Evolutionary conservation across 2,888 invertebrate species (phyloP).

Genomic region (Eupithecia abbreviata): DNA sequence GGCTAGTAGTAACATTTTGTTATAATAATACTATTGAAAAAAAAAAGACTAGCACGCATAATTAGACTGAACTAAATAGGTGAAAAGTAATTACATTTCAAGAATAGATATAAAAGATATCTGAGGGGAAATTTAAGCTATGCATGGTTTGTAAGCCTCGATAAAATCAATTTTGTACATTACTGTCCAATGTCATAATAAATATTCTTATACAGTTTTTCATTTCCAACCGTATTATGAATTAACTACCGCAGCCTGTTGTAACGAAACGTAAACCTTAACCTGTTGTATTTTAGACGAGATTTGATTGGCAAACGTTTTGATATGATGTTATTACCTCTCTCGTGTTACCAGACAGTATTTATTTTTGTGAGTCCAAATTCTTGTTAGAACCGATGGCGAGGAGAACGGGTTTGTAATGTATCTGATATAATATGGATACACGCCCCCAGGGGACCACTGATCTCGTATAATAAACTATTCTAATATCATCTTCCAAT

Average conservation of each 20-base stretch:
- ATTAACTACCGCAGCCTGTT: slow-evolving; percentile 58
- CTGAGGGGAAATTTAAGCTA: slow-evolving; percentile 66
- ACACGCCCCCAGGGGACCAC: slow-evolving; percentile 73
- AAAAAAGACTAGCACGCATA: not conserved
- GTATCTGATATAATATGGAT: slow-evolving; percentile 59
- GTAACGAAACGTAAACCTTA: slow-evolving; percentile 67
- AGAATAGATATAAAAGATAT: slow-evolving; percentile 45
- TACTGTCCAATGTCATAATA: slow-evolving; percentile 80
- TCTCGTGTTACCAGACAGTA: slow-evolving; percentile 80
- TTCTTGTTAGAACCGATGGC: slow-evolving; percentile 76
- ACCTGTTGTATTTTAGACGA: slow-evolving; percentile 58
- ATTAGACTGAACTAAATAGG: slow-evolving; percentile 51
- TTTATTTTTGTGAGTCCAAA: slow-evolving; percentile 81
- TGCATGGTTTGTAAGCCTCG: slow-evolving; percentile 64
- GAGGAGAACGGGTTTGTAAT: slow-evolving; percentile 76
- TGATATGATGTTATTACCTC: slow-evolving; percentile 70
- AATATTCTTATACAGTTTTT: slow-evolving; percentile 75
- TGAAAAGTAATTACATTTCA: slow-evolving; percentile 59
- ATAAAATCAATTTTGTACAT: slow-evolving; percentile 81
- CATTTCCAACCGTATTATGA: slow-evolving; percentile 65
- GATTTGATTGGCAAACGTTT: slow-evolving; percentile 63
- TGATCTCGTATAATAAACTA: slow-evolving; percentile 65
- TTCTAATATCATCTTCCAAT: slow-evolving; percentile 58
- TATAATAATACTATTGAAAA: too few species aligned
- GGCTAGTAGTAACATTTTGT: too few species aligned